A percentile compares a stretch with the other conserved stretches of the same genome.
Evolutionary conservation across 2,888 invertebrate genomes (phyloP).

Genomic region (Notodonta dromedarius): DNA sequence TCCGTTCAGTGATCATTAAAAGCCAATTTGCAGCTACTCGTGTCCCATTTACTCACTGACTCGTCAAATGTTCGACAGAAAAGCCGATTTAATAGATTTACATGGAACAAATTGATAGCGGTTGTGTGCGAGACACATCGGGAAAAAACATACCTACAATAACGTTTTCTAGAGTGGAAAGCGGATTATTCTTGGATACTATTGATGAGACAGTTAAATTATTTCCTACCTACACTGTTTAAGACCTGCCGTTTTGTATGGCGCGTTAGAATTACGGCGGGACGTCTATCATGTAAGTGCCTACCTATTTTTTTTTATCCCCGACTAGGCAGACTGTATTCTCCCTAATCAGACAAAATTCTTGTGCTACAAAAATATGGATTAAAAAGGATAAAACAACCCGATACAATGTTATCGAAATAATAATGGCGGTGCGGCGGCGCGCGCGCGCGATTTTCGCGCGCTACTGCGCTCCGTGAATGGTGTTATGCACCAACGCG

Average conservation of each 20-base stretch:
- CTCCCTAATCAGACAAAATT: too few relatives aligned
- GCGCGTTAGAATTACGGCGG: too few relatives aligned
- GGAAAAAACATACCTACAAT: not conserved
- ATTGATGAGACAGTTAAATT: too few relatives aligned
- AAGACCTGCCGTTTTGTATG: too few relatives aligned
- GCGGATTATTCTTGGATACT: too few relatives aligned
- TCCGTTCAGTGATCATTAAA: slow-evolving; percentile 24
- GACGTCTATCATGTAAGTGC: too few relatives aligned
- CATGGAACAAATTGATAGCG: slow-evolving; percentile 6
- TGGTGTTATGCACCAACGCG: slow-evolving; percentile 27
- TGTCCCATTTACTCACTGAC: slow-evolving; percentile 43
- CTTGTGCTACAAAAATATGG: not conserved
- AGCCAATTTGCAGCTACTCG: slow-evolving; percentile 27
- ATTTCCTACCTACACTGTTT: too few relatives aligned
- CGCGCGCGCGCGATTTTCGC: slow-evolving; percentile 33
- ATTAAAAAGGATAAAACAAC: not conserved
- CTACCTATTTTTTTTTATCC: too few relatives aligned
- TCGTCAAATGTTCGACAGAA: slow-evolving; percentile 39
- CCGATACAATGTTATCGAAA: not conserved
- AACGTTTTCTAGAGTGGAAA: too few relatives aligned
- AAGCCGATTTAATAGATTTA: slow-evolving; percentile 46
- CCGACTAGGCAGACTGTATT: too few relatives aligned
- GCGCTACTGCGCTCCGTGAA: slow-evolving; percentile 31
- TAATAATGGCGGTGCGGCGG: slow-evolving; percentile 8
- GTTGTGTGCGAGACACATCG: not conserved